Evolutionary conservation across 2,797 vertebrate genomes (phyloP).

Genomic region (Tapera naevia): DNA sequence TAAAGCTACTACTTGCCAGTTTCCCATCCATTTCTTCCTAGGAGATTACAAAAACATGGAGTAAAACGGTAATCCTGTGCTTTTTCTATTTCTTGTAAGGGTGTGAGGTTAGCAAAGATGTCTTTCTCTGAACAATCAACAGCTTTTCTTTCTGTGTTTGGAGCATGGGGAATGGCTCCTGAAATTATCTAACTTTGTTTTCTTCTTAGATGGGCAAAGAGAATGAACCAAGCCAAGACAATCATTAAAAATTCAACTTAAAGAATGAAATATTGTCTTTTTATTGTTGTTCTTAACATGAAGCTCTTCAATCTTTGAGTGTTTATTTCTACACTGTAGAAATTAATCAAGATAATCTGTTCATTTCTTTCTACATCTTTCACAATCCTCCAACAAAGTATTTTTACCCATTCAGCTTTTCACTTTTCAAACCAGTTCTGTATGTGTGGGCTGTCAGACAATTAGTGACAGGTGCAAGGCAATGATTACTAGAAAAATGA

Average conservation of each 20-base stretch:
- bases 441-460: not conserved
- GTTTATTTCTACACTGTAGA: not conserved
- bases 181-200: not conserved
- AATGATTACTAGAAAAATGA: not conserved
- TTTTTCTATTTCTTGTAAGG: not conserved
- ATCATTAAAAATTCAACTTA: not conserved
- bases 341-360: not conserved
- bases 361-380: not conserved
- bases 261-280: not conserved
- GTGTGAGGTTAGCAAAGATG: not conserved
- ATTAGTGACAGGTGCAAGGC: not conserved
- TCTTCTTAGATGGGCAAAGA: not conserved
- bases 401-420: not conserved
- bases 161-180: not conserved
- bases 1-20: rapidly evolving
- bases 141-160: not conserved
- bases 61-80: not conserved
- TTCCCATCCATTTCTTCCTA: not conserved
- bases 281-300: not conserved
- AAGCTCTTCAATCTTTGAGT: rapidly evolving
- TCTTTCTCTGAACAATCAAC: not conserved
- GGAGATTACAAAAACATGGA: not conserved
- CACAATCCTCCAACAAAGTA: not conserved
- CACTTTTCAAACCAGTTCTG: not conserved
- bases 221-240: not conserved